Conservation (phyloP, 2,888 invertebrate species). For the Leptothorax acervorum region DNA sequence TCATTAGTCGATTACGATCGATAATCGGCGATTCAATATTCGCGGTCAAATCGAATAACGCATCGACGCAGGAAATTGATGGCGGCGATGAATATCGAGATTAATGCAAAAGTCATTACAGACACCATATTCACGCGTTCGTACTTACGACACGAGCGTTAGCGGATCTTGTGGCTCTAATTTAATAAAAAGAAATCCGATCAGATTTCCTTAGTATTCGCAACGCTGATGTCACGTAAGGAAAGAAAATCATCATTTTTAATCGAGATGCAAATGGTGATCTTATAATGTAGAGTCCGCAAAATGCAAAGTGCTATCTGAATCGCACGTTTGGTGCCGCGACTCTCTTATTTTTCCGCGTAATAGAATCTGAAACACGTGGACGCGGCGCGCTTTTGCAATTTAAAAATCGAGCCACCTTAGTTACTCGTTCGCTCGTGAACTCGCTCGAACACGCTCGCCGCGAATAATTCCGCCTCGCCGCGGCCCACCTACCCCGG, state of each 20-base stretch:
- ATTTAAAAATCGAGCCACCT: constrained; percentile 55
- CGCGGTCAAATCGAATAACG: constrained; percentile 55
- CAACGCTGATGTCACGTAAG: not conserved
- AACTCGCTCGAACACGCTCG: constrained; percentile 50
- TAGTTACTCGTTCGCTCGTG: constrained; percentile 47
- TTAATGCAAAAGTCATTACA: constrained; percentile 49
- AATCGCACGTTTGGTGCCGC: constrained; percentile 37
- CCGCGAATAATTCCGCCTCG: constrained; percentile 50
- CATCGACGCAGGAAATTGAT: constrained; percentile 50
- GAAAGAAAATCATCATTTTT: not conserved
- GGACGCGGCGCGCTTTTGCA: constrained; percentile 47
- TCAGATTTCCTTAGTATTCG: not conserved
- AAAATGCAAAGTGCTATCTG: constrained; percentile 17
- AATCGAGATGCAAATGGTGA: constrained; percentile 5
- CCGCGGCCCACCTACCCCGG: constrained; percentile 40
- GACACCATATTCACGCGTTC: not conserved
- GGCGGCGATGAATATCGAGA: constrained; percentile 51
- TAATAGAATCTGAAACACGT: constrained; percentile 13
- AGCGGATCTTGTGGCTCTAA: not conserved
- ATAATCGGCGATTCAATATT: constrained; percentile 49
- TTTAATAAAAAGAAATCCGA: constrained; percentile 12
- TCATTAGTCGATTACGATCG: constrained; percentile 56
- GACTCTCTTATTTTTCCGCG: constrained; percentile 29
- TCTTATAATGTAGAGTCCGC: not conserved
- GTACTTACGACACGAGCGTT: constrained; percentile 3